phyloP scores from a whole-genome alignment of 1,140 invertebrate species.

The Mactra quadrangularis region DNA sequence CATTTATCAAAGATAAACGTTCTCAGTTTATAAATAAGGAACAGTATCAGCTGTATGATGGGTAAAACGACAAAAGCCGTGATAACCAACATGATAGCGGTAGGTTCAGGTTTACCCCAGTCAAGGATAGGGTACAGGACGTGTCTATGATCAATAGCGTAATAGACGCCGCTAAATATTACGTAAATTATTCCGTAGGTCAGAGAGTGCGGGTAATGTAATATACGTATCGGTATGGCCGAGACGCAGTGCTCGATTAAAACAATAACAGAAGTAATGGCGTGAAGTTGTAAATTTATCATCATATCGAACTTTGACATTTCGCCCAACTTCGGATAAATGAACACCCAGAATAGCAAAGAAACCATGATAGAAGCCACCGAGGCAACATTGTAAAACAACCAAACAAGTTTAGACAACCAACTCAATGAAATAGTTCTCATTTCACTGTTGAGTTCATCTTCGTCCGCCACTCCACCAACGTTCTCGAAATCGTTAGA shows the following conservation, averaged over 20 bases:
- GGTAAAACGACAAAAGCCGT: constrained; percentile 73
- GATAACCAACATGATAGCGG: constrained; percentile 64
- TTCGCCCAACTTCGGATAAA: constrained; percentile 58
- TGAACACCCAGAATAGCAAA: constrained; percentile 70
- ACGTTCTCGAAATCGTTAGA: constrained; percentile 17
- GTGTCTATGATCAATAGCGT: constrained; percentile 71
- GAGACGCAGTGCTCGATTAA: constrained; percentile 70
- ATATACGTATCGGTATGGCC: constrained; percentile 70
- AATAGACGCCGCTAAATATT: constrained; percentile 75
- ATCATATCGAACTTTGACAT: not conserved
- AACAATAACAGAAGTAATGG: constrained; percentile 72
- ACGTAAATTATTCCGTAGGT: constrained; percentile 72
- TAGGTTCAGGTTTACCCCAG: constrained; percentile 73
- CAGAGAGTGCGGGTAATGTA: constrained; percentile 72
- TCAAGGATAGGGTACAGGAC: constrained; percentile 78
- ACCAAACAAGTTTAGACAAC: constrained; percentile 73
- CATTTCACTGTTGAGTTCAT: constrained; percentile 26
- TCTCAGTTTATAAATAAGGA: constrained; percentile 69
- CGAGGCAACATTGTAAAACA: constrained; percentile 69
- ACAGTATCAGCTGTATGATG: constrained; percentile 71
- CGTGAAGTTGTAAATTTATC: constrained; percentile 73
- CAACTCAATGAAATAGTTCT: constrained; percentile 59
- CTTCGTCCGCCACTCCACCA: constrained; percentile 17
- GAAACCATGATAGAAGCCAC: constrained; percentile 71
- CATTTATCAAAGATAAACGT: constrained; percentile 63